Evolutionary conservation across 2,888 invertebrate genomes (phyloP).

Genomic region (Acanthopleura granulata): DNA sequence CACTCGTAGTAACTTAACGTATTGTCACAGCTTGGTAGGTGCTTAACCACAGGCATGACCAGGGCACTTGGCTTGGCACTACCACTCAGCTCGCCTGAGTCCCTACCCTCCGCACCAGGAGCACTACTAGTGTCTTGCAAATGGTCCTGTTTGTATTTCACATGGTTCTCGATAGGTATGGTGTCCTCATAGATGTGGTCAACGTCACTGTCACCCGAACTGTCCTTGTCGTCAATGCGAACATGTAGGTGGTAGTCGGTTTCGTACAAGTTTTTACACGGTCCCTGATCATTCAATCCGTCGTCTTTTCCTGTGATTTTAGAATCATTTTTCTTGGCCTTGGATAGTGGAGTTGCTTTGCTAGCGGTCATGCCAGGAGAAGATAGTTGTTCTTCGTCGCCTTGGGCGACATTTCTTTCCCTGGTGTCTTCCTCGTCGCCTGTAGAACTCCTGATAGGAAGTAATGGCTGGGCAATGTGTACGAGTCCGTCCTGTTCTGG

Average conservation of each 20-base stretch:
- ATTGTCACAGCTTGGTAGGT: too few relatives aligned
- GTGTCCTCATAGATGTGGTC: background rate
- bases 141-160: too few relatives aligned
- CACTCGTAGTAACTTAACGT: too few relatives aligned
- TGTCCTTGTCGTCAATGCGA: background rate
- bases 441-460: background rate
- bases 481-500: background rate
- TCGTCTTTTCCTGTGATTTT: too few relatives aligned
- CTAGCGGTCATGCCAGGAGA: background rate
- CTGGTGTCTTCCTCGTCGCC: background rate
- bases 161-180: background rate
- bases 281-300: background rate
- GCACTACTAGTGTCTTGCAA: too few relatives aligned
- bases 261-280: background rate
- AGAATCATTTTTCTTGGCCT: background rate
- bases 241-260: background rate
- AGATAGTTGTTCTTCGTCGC: too few relatives aligned
- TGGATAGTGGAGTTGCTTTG: background rate
- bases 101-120: too few relatives aligned
- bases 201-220: background rate
- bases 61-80: too few relatives aligned
- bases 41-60: too few relatives aligned
- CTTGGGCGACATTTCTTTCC: background rate
- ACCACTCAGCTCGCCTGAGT: too few relatives aligned
- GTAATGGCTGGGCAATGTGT: background rate